phyloP scores from a whole-genome alignment of 2,797 vertebrate species.

The Girardinus metallicus region DNA sequence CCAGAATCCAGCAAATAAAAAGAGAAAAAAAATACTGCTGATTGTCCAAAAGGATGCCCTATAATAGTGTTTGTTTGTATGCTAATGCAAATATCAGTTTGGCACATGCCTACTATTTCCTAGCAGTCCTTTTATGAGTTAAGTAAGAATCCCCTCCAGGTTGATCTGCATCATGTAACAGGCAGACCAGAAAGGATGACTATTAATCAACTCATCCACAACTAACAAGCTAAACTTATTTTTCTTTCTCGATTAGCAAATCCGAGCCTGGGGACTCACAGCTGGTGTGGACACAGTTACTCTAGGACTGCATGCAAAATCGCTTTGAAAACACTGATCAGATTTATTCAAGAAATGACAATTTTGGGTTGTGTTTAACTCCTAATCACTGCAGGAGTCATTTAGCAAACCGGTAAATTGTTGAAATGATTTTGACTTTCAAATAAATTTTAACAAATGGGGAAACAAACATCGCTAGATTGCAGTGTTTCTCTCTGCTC shows the following conservation, averaged over 20 bases:
- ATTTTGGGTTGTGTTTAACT: conserved; percentile 18
- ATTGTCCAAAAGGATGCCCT: conserved; percentile 35
- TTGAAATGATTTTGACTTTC: conserved; percentile 16
- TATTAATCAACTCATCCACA: conserved; percentile 75
- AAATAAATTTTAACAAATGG: conserved; percentile 26
- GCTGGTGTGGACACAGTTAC: conserved; percentile 54
- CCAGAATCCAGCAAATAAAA: conserved; percentile 69
- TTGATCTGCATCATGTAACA: conserved; percentile 65
- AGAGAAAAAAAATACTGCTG: conserved; percentile 28
- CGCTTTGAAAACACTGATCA: conserved; percentile 49
- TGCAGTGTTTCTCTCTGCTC: conserved; percentile 22
- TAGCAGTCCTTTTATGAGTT: conserved; percentile 58
- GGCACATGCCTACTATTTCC: conserved; percentile 68
- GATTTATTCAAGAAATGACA: conserved; percentile 25
- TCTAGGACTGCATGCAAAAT: conserved; percentile 32
- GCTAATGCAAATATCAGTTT: conserved; percentile 84
- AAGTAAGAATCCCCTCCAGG: conserved; percentile 55
- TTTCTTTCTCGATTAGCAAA: conserved; percentile 56
- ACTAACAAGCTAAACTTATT: conserved; percentile 59
- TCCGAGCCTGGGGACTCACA: conserved; percentile 44
- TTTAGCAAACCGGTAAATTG: conserved; percentile 4
- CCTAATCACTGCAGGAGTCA: conserved; percentile 12
- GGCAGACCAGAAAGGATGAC: conserved; percentile 26
- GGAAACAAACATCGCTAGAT: conserved; percentile 29
- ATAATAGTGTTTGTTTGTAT: conserved; percentile 79